Evolutionary conservation across 2,888 invertebrate species (phyloP), one percentile per base, ranked within the genome.

Genomic region (Theretra japonica): DNA sequence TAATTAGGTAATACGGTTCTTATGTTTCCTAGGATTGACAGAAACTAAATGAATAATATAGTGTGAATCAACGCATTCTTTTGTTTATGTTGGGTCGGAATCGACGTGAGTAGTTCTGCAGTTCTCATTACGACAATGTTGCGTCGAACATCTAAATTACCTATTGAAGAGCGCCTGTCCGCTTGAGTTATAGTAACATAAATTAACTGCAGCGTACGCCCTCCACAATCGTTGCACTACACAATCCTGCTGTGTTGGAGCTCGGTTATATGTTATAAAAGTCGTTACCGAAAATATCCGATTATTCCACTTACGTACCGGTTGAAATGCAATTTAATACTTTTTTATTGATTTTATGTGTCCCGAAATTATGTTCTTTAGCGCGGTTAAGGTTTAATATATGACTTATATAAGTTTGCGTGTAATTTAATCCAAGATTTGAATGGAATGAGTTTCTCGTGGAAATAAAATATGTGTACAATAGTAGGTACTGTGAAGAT

Each of bases 121-220:
- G 86, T 88, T 90, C 92, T 93, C 91, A 93, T 94, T 93, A 92
- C 89, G 88, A 94, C 94, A 92, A 87, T 90, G 94, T 94, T 93
- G 93, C 90, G 75, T 77, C 78, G 83, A 91, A 94, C 94, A 88
- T 93, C 94, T 94, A 93, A 93, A 94, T 94, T 93, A 93, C 91
- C 89, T 91, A 91, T 90, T 88, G 92, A 83, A 82, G 78, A 86
- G 85, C 85, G 86, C 88, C 90, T 88, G 92, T 90, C 91, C 83
- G 80, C 75, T 83, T 93, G 94, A 94, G 90, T 92, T 94, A 93
- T 93, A 88, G 92, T 88, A 86, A 85, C 92, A 94, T 94, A 94
- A 94, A 94, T 94, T 91, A 91, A 86, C 82, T 83, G 80, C 80
- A 77, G 84, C 87, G 81, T 84, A 90, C 92, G 91, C 92, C 92